These are phyloP conservation scores for Herminia tarsipennalis DNA, from an alignment of 2,888 invertebrate genomes.

Conservation along the genomic window DNA sequence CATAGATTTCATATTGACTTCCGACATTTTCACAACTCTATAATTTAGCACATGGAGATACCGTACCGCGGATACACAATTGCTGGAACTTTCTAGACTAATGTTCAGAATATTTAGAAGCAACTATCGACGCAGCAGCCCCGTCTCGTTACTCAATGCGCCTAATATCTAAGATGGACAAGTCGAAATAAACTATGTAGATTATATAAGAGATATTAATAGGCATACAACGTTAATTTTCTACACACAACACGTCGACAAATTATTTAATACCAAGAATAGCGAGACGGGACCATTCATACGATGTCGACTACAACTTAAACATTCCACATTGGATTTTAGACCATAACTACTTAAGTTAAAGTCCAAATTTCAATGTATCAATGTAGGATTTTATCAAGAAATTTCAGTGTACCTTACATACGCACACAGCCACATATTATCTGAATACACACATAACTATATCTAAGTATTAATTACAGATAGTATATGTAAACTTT, in stretches of 20 bases:
- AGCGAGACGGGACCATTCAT: constrained; percentile 21
- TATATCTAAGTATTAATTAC: constrained; percentile 50
- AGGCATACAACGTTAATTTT: constrained; percentile 9
- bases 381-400: constrained; percentile 10
- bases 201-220: constrained; percentile 13
- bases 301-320: constrained; percentile 1
- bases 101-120: constrained; percentile 34
- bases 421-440: constrained; percentile 38
- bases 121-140: constrained; percentile 1
- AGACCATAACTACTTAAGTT: constrained; percentile 11
- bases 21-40: too few species aligned
- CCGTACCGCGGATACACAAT: too few species aligned
- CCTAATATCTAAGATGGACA: constrained; percentile 15
- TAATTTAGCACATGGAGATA: too few species aligned
- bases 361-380: constrained; percentile 16
- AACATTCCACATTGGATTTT: constrained; percentile 14
- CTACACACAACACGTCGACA: constrained; percentile 28
- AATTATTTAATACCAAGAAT: constrained; percentile 13
- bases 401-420: constrained; percentile 10
- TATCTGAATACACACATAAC: constrained; percentile 43
- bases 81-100: too few species aligned
- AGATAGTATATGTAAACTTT: constrained; percentile 50
- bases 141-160: constrained; percentile 24
- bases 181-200: constrained; percentile 10
- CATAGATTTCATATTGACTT: too few species aligned